Base-by-base conservation (phyloP, 2,113 vertebrate species). In the Sander vitreus region DNA sequence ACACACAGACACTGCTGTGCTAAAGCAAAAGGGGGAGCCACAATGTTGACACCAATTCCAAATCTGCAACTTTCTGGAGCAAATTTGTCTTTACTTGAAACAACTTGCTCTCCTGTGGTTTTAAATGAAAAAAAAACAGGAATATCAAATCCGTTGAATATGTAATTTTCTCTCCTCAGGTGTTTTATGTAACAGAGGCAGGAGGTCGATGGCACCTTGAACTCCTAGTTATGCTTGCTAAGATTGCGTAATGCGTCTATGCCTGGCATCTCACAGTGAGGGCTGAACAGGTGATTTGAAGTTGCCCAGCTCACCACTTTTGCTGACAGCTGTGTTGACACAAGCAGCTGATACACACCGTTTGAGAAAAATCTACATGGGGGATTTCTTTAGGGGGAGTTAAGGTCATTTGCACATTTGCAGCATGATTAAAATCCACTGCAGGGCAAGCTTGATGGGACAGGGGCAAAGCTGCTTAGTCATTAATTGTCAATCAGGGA, bases 171-270 rank as follows among this genome's bases (percentile, higher is more conserved):
- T 12, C 8, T 57, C 47, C 60, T 68, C 47, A 2, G 54, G 73
- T 59, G 48, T 45, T 48, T 57, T 74, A 51, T 81, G 91, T 88
- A 92, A 93, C 85, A 51, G 72, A 76, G 70, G 10, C 78, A 73
- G 60, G 74, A 66, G 89, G 86, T 90, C 90, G 10, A 80, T 78
- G 83, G 76, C 84, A 95, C 94, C 88, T 95, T 95, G 94, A 90
- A 93, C 93, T 87, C 60, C 1, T 72, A 73, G 83, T 59, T 5
- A 8, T 13, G 78, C 89, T 91, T 85, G 89, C 63, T 54, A 73
- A 72, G 83, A 78, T 93, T 93, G 91, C 84, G 30, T 95, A 91
- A 94, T 33, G 67, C 65, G 73, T 84, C 85, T 78, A 85, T 66
- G 5, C 33, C 27, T 74, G 86, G 83, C 63, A 77, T 75, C 59